phyloP scores from a whole-genome alignment of 92 coral and sea anemone genomes.

The Phenganax marumi region DNA sequence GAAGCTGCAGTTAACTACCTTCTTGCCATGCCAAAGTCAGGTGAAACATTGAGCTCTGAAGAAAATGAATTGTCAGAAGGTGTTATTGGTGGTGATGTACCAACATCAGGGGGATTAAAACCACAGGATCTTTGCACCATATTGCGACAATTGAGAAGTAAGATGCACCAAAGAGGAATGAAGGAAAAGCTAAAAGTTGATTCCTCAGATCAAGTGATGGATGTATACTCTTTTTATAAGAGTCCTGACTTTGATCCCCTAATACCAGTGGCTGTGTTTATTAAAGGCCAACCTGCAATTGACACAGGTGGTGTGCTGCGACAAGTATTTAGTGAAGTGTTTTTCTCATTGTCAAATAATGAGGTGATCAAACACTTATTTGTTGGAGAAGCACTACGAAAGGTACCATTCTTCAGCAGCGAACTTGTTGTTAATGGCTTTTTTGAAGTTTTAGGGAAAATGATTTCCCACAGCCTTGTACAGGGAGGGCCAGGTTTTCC shows the following conservation, averaged over 20 bases:
- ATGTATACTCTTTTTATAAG: constrained; percentile 53
- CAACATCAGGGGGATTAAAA: too few relatives aligned
- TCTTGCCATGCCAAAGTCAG: too few relatives aligned
- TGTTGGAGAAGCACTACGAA: constrained; percentile 33
- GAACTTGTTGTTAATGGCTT: constrained; percentile 49
- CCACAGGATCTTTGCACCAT: neutral
- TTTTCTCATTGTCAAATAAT: constrained; percentile 37
- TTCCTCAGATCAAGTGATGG: constrained; percentile 45
- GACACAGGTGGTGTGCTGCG: constrained; percentile 61
- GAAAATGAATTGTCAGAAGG: neutral
- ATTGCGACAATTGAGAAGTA: constrained; percentile 45
- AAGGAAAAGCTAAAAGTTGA: constrained; percentile 57
- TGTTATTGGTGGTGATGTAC: neutral
- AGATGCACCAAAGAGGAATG: constrained; percentile 36
- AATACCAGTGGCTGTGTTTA: constrained; percentile 40
- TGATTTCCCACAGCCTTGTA: constrained; percentile 54
- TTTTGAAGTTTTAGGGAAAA: constrained; percentile 44
- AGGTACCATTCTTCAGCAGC: constrained; percentile 56
- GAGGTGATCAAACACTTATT: constrained; percentile 35
- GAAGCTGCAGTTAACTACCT: too few relatives aligned
- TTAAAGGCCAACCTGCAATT: constrained; percentile 57
- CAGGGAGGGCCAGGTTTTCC: constrained; percentile 65
- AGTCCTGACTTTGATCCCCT: constrained; percentile 58
- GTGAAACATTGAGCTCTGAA: neutral
- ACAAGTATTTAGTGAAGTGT: constrained; percentile 54